phyloP scores from a whole-genome alignment of 2,113 vertebrate genomes.

The Rhadina sibilatrix region DNA sequence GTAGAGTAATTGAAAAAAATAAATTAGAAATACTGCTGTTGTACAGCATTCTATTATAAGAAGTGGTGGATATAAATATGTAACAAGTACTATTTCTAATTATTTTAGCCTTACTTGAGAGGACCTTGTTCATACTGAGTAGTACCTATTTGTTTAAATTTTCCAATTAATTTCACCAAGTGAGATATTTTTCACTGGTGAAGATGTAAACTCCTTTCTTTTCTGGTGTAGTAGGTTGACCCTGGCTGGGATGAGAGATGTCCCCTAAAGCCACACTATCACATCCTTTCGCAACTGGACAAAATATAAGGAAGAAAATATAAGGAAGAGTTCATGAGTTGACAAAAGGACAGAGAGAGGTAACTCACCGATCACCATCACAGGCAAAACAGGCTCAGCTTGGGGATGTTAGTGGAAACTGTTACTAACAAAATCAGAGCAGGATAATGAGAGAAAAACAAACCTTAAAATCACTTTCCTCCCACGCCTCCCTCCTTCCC shows the following conservation, averaged over 20 bases:
- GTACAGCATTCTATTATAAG: neutral
- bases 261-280: neutral
- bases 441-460: neutral
- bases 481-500: neutral
- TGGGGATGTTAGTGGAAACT: neutral
- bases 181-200: neutral
- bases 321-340: neutral
- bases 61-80: neutral
- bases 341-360: neutral
- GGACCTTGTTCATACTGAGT: neutral
- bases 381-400: neutral
- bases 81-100: neutral
- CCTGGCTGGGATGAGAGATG: neutral
- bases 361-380: fast-evolving
- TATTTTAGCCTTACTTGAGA: neutral
- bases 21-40: neutral
- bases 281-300: neutral
- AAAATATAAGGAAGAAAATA: neutral
- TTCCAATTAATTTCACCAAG: neutral
- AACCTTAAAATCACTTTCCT: neutral
- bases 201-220: neutral
- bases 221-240: neutral
- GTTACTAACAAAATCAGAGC: neutral
- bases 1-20: neutral
- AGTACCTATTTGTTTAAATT: neutral